Conservation (phyloP, 1,140 invertebrate genomes). For the Sinonovacula constricta region DNA sequence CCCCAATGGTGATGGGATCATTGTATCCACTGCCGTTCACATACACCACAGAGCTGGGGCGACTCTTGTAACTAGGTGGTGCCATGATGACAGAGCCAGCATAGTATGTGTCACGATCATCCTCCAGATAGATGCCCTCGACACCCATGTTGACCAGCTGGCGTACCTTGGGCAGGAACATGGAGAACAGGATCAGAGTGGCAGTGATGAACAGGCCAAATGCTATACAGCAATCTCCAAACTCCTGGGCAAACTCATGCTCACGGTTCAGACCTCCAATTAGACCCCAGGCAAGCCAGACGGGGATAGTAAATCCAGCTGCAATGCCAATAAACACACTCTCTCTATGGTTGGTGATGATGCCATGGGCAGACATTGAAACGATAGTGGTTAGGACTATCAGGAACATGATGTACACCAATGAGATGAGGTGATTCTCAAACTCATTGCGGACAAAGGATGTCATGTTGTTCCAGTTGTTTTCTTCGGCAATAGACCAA, state of each 20-base stretch:
- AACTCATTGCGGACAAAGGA: slow-evolving; percentile 72
- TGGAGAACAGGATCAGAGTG: slow-evolving; percentile 90
- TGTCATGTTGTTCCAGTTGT: slow-evolving; percentile 70
- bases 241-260: slow-evolving; percentile 80
- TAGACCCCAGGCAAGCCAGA: slow-evolving; percentile 91
- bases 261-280: slow-evolving; percentile 84
- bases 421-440: slow-evolving; percentile 85
- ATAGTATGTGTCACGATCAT: slow-evolving; percentile 85
- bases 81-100: slow-evolving; percentile 70
- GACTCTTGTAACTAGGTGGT: slow-evolving; percentile 71
- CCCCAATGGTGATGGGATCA: slow-evolving; percentile 67
- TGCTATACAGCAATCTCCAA: slow-evolving; percentile 89
- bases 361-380: slow-evolving; percentile 86
- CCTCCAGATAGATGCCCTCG: slow-evolving; percentile 85
- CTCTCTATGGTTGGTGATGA: slow-evolving; percentile 95
- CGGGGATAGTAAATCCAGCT: slow-evolving; percentile 86
- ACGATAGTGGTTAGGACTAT: slow-evolving; percentile 90
- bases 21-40: slow-evolving; percentile 69
- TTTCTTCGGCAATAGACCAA: slow-evolving; percentile 59
- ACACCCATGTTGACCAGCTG: slow-evolving; percentile 92
- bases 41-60: slow-evolving; percentile 88
- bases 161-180: slow-evolving; percentile 94
- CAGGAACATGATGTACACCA: slow-evolving; percentile 90
- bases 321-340: slow-evolving; percentile 92
- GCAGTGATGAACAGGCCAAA: slow-evolving; percentile 91